These are phyloP conservation scores for Agonopterix subpropinquella DNA, from an alignment of 2,888 invertebrate genomes.

Conservation along the genomic window DNA sequence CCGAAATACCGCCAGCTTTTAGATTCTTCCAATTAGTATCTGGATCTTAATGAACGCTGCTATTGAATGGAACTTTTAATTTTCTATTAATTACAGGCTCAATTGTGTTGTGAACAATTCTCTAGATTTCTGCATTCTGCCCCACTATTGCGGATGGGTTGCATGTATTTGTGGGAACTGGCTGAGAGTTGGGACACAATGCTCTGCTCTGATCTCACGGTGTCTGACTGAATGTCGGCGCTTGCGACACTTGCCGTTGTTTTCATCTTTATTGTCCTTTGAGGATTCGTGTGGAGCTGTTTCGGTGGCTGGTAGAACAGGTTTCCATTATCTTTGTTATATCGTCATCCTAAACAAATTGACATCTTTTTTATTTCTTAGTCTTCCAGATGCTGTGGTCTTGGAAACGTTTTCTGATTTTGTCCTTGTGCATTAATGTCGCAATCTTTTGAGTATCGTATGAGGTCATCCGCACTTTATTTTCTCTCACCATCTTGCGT, in stretches of 20 bases:
- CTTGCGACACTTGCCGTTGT: conserved; percentile 45
- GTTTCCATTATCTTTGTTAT: neutral
- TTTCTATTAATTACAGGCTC: conserved; percentile 20
- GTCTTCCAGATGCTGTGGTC: no score
- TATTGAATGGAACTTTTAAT: conserved; percentile 7
- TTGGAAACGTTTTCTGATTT: no score
- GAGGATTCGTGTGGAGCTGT: neutral
- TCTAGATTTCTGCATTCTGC: conserved; percentile 48
- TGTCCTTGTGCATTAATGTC: no score
- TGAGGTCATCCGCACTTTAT: no score
- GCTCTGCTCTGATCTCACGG: conserved; percentile 48
- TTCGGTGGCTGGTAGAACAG: no score
- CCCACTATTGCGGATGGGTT: conserved; percentile 49
- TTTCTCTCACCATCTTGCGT: no score
- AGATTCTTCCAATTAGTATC: neutral
- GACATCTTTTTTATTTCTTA: neutral
- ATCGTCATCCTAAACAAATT: neutral
- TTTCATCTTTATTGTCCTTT: conserved; percentile 16
- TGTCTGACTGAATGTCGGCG: conserved; percentile 42
- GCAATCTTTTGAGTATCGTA: no score
- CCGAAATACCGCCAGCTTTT: neutral
- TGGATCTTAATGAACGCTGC: neutral
- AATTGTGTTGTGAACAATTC: conserved; percentile 34
- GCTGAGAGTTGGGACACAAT: conserved; percentile 45
- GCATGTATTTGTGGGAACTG: conserved; percentile 58